Evolutionary conservation across 1,140 invertebrate species (phyloP).

Genomic region (Nasonia longicornis): DNA sequence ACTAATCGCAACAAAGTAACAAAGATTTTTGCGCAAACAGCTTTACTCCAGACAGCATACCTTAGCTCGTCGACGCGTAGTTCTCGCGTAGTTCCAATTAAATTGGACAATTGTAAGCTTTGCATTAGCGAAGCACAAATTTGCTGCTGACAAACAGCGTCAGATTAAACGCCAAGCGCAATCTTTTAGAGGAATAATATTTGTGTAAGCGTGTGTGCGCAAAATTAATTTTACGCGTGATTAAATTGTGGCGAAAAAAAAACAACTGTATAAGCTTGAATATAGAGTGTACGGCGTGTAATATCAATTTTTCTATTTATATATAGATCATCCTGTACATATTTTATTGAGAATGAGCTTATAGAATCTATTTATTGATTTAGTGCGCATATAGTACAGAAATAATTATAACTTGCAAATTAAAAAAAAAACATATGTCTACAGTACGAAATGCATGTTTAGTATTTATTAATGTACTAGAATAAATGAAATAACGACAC

Average conservation of each 20-base stretch:
- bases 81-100: neutral
- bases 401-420: neutral
- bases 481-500: neutral
- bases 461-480: neutral
- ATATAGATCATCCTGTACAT: too few relatives aligned
- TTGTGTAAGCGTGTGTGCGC: too few relatives aligned
- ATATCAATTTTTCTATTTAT: too few relatives aligned
- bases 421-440: neutral
- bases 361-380: too few relatives aligned
- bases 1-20: too few relatives aligned
- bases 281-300: too few relatives aligned
- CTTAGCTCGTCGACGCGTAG: neutral
- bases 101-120: neutral
- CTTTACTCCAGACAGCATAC: too few relatives aligned
- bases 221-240: neutral
- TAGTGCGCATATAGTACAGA: neutral
- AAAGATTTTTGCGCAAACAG: too few relatives aligned
- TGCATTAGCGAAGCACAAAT: conserved; percentile 3
- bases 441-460: conserved; percentile 17
- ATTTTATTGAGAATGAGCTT: too few relatives aligned
- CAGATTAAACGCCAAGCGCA: neutral
- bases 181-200: neutral
- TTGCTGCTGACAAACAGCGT: neutral
- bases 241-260: too few relatives aligned
- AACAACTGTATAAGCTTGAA: too few relatives aligned